Evolutionary conservation across 2,888 invertebrate species (phyloP).

Genomic region (Scrobipalpa atriplicella): DNA sequence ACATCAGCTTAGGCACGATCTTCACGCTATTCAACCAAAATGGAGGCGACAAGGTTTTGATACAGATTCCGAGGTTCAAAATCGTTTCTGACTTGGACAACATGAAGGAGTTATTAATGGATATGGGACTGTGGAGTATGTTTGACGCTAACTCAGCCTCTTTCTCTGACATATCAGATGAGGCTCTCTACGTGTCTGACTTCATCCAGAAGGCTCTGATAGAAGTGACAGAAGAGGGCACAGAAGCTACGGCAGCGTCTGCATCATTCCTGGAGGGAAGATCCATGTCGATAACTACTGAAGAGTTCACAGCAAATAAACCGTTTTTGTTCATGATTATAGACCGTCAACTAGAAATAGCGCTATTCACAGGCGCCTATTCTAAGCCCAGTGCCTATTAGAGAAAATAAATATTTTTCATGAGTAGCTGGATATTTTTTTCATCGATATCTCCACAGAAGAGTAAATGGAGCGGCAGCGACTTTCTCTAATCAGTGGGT

Average conservation of each 20-base stretch:
- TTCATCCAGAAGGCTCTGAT: constrained; percentile 70
- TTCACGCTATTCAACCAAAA: constrained; percentile 63
- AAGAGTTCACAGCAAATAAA: constrained; percentile 55
- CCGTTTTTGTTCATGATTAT: constrained; percentile 74
- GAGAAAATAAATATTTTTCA: constrained; percentile 25
- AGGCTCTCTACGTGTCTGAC: constrained; percentile 54
- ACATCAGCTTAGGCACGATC: constrained; percentile 70
- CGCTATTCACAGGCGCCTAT: constrained; percentile 68
- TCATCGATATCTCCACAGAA: neutral
- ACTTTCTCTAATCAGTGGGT: too few species aligned
- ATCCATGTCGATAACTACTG: constrained; percentile 38
- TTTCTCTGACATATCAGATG: constrained; percentile 58
- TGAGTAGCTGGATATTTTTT: neutral
- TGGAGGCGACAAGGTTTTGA: constrained; percentile 66
- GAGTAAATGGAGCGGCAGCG: too few species aligned
- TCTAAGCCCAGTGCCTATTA: constrained; percentile 62
- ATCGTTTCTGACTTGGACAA: constrained; percentile 74
- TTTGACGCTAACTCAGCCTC: constrained; percentile 55
- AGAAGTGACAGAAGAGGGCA: constrained; percentile 69
- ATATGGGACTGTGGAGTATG: constrained; percentile 65
- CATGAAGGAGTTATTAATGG: constrained; percentile 67
- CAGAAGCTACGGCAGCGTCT: constrained; percentile 54
- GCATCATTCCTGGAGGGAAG: constrained; percentile 48
- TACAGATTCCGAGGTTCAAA: constrained; percentile 84
- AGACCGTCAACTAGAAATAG: constrained; percentile 54